phyloP scores from a whole-genome alignment of 2,113 vertebrate genomes.

The Xiphophorus couchianus region DNA sequence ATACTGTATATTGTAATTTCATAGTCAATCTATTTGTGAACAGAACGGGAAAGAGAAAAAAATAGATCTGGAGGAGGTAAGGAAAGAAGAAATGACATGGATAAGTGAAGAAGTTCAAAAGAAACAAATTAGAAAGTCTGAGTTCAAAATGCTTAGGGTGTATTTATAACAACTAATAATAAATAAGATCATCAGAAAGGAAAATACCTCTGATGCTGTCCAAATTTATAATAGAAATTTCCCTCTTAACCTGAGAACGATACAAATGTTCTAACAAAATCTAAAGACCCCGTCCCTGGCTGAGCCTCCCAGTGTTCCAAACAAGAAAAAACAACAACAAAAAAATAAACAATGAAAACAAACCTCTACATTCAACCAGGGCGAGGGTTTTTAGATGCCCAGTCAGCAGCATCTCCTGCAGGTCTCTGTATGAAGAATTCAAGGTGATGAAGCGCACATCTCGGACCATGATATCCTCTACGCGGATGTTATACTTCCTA shows the following conservation, averaged over 20 bases:
- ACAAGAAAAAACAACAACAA: neutral
- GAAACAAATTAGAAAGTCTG: neutral
- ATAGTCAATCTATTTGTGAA: too few relatives aligned
- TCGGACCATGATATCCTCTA: constrained; percentile 98
- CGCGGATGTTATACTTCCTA: constrained; percentile 95
- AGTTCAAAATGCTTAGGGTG: neutral
- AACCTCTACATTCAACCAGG: constrained; percentile 80
- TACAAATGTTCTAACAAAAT: neutral
- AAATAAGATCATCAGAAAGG: neutral
- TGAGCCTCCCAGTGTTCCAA: neutral
- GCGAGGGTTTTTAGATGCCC: constrained; percentile 92
- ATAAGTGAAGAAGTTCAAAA: neutral
- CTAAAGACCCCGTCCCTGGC: neutral
- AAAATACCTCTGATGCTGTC: neutral
- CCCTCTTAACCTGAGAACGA: neutral
- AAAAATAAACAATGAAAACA: neutral
- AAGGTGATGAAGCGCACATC: constrained; percentile 92
- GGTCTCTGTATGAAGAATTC: constrained; percentile 89
- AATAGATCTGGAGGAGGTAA: neutral
- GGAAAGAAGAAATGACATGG: neutral
- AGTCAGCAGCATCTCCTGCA: constrained; percentile 87
- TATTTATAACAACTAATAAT: too few relatives aligned
- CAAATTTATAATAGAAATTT: neutral
- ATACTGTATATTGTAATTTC: too few relatives aligned
- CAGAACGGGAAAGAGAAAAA: too few relatives aligned